A percentile compares a stretch with the other conserved stretches of the same genome.
These are phyloP conservation scores for Threskiornis aethiopicus DNA, from an alignment of 2,797 vertebrate genomes.

Conservation along the genomic window DNA sequence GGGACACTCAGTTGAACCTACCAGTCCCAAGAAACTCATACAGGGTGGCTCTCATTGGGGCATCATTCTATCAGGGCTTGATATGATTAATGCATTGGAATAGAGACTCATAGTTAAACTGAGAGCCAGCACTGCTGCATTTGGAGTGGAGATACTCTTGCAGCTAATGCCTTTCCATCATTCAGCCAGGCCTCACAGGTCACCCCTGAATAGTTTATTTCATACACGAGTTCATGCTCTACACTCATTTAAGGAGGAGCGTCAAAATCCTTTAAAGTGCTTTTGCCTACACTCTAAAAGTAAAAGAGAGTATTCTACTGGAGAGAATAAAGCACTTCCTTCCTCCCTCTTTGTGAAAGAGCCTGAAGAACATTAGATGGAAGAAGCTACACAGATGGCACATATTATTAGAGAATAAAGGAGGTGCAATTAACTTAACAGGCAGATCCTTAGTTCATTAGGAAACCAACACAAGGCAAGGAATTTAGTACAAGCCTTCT, in stretches of 20 bases:
- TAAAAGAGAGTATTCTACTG: background rate
- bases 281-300: background rate
- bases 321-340: background rate
- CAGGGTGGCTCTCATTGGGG: rapidly evolving
- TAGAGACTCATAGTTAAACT: background rate
- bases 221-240: background rate
- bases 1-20: background rate
- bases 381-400: background rate
- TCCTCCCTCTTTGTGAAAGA: background rate
- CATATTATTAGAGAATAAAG: background rate
- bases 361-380: background rate
- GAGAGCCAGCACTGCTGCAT: background rate
- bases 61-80: background rate
- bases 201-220: background rate
- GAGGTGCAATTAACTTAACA: background rate
- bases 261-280: background rate
- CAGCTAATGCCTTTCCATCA: background rate
- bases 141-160: background rate
- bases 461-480: background rate
- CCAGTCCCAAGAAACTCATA: background rate
- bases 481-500: background rate
- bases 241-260: background rate
- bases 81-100: background rate
- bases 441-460: background rate
- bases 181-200: background rate